phyloP scores from a whole-genome alignment of 2,113 vertebrate species.

The Cercopithecus mona region DNA sequence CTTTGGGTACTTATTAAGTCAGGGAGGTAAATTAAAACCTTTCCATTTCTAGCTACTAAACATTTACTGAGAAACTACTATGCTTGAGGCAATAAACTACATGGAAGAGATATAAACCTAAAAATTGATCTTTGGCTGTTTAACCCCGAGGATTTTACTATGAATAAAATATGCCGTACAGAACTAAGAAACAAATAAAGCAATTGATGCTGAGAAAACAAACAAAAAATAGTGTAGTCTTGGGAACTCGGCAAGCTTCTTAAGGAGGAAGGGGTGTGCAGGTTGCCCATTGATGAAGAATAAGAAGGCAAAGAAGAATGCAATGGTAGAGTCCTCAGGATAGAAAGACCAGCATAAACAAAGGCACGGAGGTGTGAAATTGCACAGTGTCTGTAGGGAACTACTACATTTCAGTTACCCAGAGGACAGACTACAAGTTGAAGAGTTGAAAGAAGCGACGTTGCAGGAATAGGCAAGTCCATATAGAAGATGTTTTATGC shows the following conservation, averaged over 20 bases:
- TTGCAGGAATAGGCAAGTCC: not conserved
- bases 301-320: not conserved
- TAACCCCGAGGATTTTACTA: not conserved
- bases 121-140: not conserved
- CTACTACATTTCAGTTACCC: not conserved
- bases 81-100: not conserved
- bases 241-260: not conserved
- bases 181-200: not conserved
- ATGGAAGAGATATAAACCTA: not conserved
- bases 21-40: not conserved
- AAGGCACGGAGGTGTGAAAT: not conserved
- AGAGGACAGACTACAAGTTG: not conserved
- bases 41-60: not conserved
- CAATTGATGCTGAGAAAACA: not conserved
- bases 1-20: not conserved
- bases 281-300: fast-evolving
- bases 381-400: not conserved
- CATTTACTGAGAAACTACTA: not conserved
- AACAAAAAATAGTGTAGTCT: not conserved
- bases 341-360: not conserved
- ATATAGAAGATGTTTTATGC: not conserved
- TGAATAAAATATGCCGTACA: not conserved
- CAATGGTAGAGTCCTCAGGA: not conserved
- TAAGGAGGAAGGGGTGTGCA: not conserved
- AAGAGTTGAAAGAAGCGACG: not conserved